Evolutionary conservation across 2,797 vertebrate genomes (phyloP), one percentile per base, ranked within the genome.

Genomic region (Chelon labrosus): DNA sequence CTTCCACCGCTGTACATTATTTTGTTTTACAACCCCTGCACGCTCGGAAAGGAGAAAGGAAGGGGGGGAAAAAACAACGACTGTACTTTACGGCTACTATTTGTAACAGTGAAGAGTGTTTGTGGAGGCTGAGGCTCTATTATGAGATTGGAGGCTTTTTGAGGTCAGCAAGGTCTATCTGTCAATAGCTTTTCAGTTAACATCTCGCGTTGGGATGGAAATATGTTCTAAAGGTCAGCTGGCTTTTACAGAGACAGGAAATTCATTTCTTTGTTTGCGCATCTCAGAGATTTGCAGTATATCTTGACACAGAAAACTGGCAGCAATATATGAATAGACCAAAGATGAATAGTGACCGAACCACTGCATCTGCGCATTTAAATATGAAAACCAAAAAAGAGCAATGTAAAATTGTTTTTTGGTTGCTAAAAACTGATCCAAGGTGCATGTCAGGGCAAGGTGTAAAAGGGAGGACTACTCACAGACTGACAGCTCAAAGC

Each of bases 1-100:
- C 79, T 57, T 70, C 58, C 52, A 49, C 54, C 42, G 7, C 68
- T 88, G 72, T 83, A 82, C 80, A 87, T 57, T 10, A 53, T 27
- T 78, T 74, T 27, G 44, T 64, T 68, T 74, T 41, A 49, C 37
- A 50, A 46, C 53, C 69, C 35, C 53, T 0, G 0, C 62, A 66
- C 62, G 71, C 55, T 69, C 57, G 51, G 54, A 67, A 22, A 3
- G 17, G 55, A 54, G 42, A 62, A 57, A 60, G 53, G 7, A 31
- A 31, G 31, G 7, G 31, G 5, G 5, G 5, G 4, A 31, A 31
- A 31, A 3, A 31, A 58, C 73, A 25, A 27, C 49, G 50, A 65
- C 11, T n/a, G 38, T 70, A 56, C 56, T 82, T 68, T 81, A 75
- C 62, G 39, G 53, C 75, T 82, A 39, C 17, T 44, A 10, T 65